Conservation (phyloP, 2,113 vertebrate species). For the Oreochromis aureus region DNA sequence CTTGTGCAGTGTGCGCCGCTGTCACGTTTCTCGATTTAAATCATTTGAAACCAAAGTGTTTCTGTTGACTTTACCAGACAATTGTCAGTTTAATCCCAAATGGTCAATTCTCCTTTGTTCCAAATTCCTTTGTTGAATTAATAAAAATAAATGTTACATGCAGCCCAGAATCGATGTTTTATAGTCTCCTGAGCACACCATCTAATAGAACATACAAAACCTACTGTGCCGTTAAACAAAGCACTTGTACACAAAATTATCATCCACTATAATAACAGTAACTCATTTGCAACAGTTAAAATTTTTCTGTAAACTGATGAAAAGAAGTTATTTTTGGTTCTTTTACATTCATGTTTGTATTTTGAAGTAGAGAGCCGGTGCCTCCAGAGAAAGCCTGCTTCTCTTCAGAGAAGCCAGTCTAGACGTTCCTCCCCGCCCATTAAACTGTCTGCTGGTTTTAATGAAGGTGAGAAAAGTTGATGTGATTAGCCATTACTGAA, state of each 20-base stretch:
- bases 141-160: background rate
- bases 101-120: background rate
- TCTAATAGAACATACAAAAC: background rate
- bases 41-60: background rate
- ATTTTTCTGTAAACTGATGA: background rate
- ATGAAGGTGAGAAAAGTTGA: conserved; percentile 47
- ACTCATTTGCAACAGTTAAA: background rate
- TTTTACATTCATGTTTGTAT: background rate
- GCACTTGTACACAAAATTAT: background rate
- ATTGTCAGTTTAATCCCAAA: background rate
- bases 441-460: conserved; percentile 63
- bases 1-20: background rate
- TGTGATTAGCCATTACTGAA: conserved; percentile 54
- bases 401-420: conserved; percentile 12
- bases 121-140: background rate
- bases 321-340: background rate
- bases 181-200: background rate
- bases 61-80: background rate
- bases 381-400: conserved; percentile 16
- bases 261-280: background rate
- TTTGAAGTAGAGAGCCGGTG: background rate
- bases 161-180: background rate
- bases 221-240: background rate
- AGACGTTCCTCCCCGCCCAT: conserved; percentile 34
- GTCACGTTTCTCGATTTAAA: background rate